Evolutionary conservation across 2,113 vertebrate genomes (phyloP).

Genomic region (Alouatta palliata): DNA sequence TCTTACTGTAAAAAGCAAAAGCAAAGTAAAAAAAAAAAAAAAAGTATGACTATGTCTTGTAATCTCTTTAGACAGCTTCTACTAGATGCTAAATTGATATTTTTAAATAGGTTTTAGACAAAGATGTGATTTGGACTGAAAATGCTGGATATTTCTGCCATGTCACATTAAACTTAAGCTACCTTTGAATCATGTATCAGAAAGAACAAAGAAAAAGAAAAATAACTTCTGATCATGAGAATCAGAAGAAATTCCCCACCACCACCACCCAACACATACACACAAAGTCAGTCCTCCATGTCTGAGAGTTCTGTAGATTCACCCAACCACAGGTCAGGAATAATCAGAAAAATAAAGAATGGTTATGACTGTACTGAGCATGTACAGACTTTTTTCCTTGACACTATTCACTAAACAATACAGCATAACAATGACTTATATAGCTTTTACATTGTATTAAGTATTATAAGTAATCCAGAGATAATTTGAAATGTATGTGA

Average conservation of each 20-base stretch:
- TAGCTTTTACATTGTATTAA: background rate
- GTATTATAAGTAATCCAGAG: background rate
- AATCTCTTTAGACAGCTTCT: conserved; percentile 20
- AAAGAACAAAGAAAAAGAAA: background rate
- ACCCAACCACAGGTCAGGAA: background rate
- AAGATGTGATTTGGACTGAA: background rate
- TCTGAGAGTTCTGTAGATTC: background rate
- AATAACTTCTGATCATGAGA: background rate
- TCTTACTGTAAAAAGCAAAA: conserved; percentile 26
- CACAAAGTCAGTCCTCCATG: background rate
- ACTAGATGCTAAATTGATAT: background rate
- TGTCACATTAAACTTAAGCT: background rate
- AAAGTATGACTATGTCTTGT: background rate
- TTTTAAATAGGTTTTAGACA: conserved; percentile 16
- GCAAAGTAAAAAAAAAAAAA: background rate
- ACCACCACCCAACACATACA: background rate
- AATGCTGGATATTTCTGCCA: background rate
- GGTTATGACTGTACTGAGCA: background rate
- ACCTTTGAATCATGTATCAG: background rate
- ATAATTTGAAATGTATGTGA: background rate
- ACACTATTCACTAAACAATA: background rate
- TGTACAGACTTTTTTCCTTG: background rate
- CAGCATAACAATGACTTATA: background rate
- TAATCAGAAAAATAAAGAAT: background rate
- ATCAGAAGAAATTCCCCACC: background rate